These are phyloP conservation scores for Zaprionus tsacasi DNA, from an alignment of 1,140 invertebrate species.

Conservation along the genomic window DNA sequence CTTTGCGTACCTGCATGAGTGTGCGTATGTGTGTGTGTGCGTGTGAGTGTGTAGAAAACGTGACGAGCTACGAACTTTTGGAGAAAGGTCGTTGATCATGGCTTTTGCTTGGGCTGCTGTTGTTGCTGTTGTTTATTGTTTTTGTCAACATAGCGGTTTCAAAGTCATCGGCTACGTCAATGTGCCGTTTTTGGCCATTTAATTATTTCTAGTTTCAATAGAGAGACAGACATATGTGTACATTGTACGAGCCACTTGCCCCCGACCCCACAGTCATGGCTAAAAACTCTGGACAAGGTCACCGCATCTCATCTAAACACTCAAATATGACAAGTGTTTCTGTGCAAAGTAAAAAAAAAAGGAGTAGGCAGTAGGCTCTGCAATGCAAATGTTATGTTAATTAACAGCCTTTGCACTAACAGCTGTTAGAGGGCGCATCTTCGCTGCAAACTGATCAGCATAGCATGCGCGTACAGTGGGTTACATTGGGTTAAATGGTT, in stretches of 20 bases:
- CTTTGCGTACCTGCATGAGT: constrained; percentile 7
- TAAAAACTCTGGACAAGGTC: constrained; percentile 27
- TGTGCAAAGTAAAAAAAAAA: not conserved
- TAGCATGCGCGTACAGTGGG: not conserved
- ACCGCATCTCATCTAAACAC: constrained; percentile 18
- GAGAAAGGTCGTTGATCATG: constrained; percentile 79
- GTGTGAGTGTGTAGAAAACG: constrained; percentile 70
- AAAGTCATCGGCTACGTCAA: constrained; percentile 66
- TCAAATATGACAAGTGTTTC: not conserved
- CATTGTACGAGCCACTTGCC: constrained; percentile 14
- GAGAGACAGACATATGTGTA: constrained; percentile 34
- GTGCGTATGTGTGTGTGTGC: constrained; percentile 23
- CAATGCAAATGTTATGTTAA: too few relatives aligned
- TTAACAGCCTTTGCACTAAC: too few relatives aligned
- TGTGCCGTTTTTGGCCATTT: constrained; percentile 68
- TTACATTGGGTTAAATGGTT: not conserved
- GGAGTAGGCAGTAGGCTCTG: not conserved
- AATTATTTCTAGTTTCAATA: constrained; percentile 72
- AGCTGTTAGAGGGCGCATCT: not conserved
- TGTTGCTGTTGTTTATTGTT: constrained; percentile 37
- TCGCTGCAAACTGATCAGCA: not conserved
- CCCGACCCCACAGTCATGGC: constrained; percentile 10
- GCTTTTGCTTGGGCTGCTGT: constrained; percentile 46
- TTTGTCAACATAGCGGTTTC: constrained; percentile 60
- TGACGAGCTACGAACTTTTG: constrained; percentile 78